phyloP scores from a whole-genome alignment of 2,113 vertebrate species.

The Condylura cristata region DNA sequence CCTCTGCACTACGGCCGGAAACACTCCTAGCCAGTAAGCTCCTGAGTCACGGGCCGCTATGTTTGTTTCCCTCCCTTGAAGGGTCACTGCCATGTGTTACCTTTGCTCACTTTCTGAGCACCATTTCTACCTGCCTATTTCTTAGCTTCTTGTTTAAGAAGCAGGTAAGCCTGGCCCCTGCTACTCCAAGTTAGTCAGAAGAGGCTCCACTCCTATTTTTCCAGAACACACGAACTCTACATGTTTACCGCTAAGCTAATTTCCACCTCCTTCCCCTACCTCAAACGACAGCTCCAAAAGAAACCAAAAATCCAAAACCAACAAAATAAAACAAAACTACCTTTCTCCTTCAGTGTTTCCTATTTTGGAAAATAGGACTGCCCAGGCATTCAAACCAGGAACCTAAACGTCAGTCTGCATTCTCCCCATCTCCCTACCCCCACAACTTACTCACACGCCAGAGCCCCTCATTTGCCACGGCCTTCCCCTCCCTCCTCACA shows the following conservation, averaged over 20 bases:
- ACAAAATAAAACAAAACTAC: background rate
- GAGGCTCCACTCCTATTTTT: background rate
- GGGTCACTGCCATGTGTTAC: background rate
- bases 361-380: background rate
- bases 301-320: background rate
- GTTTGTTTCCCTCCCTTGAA: background rate
- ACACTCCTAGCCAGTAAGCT: background rate
- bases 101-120: constrained; percentile 7
- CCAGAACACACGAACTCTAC: background rate
- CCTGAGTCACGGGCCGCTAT: background rate
- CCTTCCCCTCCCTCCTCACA: background rate
- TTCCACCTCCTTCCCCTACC: background rate
- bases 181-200: background rate
- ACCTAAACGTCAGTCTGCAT: background rate
- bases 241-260: background rate
- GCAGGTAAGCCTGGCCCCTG: background rate
- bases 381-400: background rate
- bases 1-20: background rate
- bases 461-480: background rate
- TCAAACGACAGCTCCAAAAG: background rate
- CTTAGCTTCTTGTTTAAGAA: background rate
- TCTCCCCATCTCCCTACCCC: background rate
- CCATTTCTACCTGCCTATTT: background rate
- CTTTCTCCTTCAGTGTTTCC: background rate
- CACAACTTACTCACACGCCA: background rate